phyloP scores from a whole-genome alignment of 2,888 invertebrate genomes.

The Tholera decimalis region DNA sequence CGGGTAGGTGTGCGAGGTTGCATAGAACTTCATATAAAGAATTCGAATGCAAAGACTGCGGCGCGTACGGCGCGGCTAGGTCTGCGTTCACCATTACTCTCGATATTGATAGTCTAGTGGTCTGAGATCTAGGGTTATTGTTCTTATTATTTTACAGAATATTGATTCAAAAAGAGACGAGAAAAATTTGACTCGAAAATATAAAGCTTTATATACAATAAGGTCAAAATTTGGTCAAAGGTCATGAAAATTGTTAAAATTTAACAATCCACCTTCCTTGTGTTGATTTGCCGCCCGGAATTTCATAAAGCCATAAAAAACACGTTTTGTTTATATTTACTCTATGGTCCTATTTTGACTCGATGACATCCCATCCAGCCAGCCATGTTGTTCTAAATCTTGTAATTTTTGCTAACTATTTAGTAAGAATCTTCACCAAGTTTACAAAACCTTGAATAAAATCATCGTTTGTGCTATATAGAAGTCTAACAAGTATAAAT shows the following conservation, averaged over 20 bases:
- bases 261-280: background rate
- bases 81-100: too few species aligned
- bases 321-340: conserved; percentile 15
- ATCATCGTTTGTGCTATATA: background rate
- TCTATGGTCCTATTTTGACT: conserved; percentile 54
- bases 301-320: conserved; percentile 42
- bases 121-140: too few species aligned
- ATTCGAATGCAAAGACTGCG: too few species aligned
- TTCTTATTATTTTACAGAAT: too few species aligned
- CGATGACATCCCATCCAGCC: conserved; percentile 49
- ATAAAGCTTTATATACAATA: background rate
- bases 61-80: too few species aligned
- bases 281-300: conserved; percentile 10
- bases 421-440: background rate
- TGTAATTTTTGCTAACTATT: conserved; percentile 19
- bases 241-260: conserved; percentile 26
- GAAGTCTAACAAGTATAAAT: conserved; percentile 2
- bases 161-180: background rate
- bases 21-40: too few species aligned
- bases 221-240: conserved; percentile 4
- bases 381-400: conserved; percentile 58
- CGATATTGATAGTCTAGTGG: too few species aligned
- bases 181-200: background rate
- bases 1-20: too few species aligned
- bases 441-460: conserved; percentile 3